These are phyloP conservation scores for Emydoidea blandingii DNA, from an alignment of 2,797 vertebrate genomes.

Conservation along the genomic window DNA sequence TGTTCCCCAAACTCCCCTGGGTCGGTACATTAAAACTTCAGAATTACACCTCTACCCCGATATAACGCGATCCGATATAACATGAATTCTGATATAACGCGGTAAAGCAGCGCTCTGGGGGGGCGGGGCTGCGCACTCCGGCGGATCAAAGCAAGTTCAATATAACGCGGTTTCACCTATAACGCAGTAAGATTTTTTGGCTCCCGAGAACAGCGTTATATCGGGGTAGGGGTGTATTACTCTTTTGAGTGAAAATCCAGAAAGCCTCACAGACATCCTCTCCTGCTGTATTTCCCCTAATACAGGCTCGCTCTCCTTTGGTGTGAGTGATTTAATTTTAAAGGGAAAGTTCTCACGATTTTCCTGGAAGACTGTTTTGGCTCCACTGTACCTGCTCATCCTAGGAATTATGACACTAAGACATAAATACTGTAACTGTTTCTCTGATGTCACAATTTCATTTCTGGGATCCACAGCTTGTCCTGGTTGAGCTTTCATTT, in stretches of 20 bases:
- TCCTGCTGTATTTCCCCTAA: neutral
- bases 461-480: slow-evolving; percentile 59
- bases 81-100: too few relatives aligned
- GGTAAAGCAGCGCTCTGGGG: too few relatives aligned
- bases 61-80: too few relatives aligned
- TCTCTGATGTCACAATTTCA: slow-evolving; percentile 5
- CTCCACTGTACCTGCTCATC: accelerated
- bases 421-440: slow-evolving; percentile 10
- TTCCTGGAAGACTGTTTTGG: slow-evolving; percentile 12
- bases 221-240: too few relatives aligned
- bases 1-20: accelerated
- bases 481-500: slow-evolving; percentile 49
- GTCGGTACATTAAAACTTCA: neutral
- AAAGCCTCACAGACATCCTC: neutral
- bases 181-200: too few relatives aligned
- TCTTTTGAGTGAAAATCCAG: neutral
- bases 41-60: neutral
- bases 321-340: neutral
- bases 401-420: neutral
- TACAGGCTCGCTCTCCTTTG: neutral
- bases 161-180: too few relatives aligned
- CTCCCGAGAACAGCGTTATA: too few relatives aligned
- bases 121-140: too few relatives aligned
- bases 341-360: neutral
- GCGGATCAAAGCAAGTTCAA: too few relatives aligned